These are phyloP conservation scores for Eurystomus glaucurus DNA, from an alignment of 2,797 vertebrate species.

Conservation along the genomic window DNA sequence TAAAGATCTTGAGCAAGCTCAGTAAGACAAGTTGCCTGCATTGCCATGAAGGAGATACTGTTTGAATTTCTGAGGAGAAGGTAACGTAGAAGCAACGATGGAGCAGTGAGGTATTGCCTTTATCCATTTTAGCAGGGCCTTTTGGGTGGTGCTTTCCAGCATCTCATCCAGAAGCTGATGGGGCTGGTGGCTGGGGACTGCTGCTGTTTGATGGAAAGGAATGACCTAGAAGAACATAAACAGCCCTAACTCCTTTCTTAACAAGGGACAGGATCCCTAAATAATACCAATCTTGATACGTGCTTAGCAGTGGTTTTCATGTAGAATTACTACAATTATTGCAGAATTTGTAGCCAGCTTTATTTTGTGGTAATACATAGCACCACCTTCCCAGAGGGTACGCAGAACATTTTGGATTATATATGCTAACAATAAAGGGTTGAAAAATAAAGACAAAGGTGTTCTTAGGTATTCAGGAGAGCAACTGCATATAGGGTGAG, in stretches of 20 bases:
- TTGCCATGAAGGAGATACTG: not conserved
- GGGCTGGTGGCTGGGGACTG: not conserved
- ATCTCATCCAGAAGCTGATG: not conserved
- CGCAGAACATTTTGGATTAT: constrained; percentile 5
- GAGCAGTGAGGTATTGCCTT: not conserved
- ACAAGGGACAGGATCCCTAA: not conserved
- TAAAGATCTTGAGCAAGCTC: constrained; percentile 45
- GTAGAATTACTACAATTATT: constrained; percentile 1
- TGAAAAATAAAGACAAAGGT: constrained; percentile 67
- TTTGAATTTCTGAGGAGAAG: not conserved
- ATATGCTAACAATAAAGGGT: constrained; percentile 1
- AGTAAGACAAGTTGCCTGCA: not conserved
- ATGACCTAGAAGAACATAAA: not conserved
- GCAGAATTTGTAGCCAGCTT: constrained; percentile 33
- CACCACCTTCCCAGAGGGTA: constrained; percentile 22
- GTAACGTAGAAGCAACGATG: not conserved
- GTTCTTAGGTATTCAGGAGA: constrained; percentile 61
- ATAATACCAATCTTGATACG: not conserved
- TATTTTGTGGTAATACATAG: constrained; percentile 5
- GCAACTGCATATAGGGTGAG: constrained; percentile 2
- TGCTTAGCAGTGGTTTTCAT: not conserved
- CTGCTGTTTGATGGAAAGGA: not conserved
- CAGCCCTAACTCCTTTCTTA: not conserved
- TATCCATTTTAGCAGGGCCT: not conserved
- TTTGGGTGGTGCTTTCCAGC: not conserved